These are phyloP conservation scores for Pachycephala philippinensis DNA, from an alignment of 2,113 vertebrate species.

Conservation along the genomic window DNA sequence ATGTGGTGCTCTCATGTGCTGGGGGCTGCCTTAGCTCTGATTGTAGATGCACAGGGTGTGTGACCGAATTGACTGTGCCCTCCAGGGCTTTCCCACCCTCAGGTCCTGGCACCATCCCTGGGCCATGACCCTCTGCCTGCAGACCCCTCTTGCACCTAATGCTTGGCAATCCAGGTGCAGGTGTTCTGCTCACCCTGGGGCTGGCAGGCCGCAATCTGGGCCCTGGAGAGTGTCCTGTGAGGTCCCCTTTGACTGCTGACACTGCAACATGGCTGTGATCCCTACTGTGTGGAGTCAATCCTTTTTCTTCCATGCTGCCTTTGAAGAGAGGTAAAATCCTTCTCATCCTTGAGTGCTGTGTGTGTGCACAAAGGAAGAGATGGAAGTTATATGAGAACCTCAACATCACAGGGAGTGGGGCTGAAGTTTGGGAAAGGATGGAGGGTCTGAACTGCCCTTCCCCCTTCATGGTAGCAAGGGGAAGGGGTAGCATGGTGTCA, in stretches of 20 bases:
- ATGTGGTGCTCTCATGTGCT: not conserved
- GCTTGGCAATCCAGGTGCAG: not conserved
- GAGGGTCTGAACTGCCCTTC: not conserved
- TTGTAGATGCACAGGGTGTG: fast-evolving
- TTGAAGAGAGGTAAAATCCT: not conserved
- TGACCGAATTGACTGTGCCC: not conserved
- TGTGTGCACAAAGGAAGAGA: not conserved
- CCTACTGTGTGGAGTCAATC: fast-evolving
- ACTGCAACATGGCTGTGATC: not conserved
- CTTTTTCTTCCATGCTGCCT: not conserved
- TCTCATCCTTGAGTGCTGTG: not conserved
- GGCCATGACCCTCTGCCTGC: fast-evolving
- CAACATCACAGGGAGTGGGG: fast-evolving
- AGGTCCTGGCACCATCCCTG: fast-evolving
- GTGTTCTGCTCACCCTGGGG: not conserved
- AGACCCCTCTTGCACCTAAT: not conserved
- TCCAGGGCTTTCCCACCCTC: not conserved
- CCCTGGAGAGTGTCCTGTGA: not conserved
- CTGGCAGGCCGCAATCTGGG: not conserved
- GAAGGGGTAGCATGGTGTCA: not conserved
- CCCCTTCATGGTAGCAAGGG: not conserved
- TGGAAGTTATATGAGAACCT: not conserved
- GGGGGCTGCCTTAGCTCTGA: not conserved
- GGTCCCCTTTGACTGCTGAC: not conserved
- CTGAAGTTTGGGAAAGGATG: not conserved